Base-by-base conservation (phyloP, 2,888 invertebrate genomes). In the Agonopterix arenella region DNA sequence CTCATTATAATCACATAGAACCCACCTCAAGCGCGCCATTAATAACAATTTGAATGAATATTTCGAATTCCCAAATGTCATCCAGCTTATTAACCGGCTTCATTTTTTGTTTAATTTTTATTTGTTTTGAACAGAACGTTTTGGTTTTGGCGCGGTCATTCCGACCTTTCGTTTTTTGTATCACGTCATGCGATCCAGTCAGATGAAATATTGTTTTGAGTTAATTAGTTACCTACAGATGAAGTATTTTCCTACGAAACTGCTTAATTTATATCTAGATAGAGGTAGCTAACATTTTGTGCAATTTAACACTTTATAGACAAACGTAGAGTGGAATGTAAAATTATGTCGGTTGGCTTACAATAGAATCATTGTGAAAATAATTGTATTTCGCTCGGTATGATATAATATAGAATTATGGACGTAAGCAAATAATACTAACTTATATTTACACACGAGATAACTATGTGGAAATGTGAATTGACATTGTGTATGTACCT, bases 31-130 rank as follows among this genome's bases (percentile, higher is more conserved):
- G 76, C 73, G 74, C 76, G 79, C 78, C 79, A 84, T 89, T 86
- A 88, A 85, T 86, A 80, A 84, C 83, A 74, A 71, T 80, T 82
- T 76, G 80, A 80, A 82, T 78, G 82, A 73, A 85, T 89, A 75
- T 86, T 85, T 86, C 75, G 78, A 88, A 86, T 89, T 86, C 88
- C 82, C 73, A 84, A 88, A 86, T 88, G 88, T 88, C 88, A 88
- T 88, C 84, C 84, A 84, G 84, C 86, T 89, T 86, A 89, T 88
- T 89, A 89, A 88, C 86, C 73, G 83, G 66, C 81, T 74, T 81
- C 80, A 83, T 84, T 89, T 86, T 85, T 88, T 88, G 81, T 84
- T 81, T 73, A 66, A 68, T 61, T 84, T 80, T 86, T 84, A 76
- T 85, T 88, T 84, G 84, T 83, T 86, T 86, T 84, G 80, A 77